Evolutionary conservation across 2,888 invertebrate genomes (phyloP), one percentile per base, ranked within the genome.

Genomic region (Xestia xanthographa): DNA sequence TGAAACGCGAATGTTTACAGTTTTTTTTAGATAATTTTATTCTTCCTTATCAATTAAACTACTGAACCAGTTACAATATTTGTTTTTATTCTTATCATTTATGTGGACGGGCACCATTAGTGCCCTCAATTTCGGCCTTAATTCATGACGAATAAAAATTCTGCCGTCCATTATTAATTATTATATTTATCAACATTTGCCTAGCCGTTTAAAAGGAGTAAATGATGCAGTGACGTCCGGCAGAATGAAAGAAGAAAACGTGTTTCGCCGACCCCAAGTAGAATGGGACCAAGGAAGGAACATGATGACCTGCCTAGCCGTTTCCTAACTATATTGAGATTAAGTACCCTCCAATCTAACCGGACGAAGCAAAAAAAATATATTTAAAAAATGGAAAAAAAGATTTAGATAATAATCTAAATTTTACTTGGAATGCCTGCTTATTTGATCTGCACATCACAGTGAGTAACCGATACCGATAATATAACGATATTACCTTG

Each of bases 81-180:
- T 72, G 48, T 56, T 80, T 56, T 41, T 43, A 43, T 56, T 72
- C 34, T 72, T 77, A 77, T 80, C 56, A 6, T 77, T 22, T n/a
- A 5, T 9, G 41, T 22, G 20, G 62, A 77, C 26, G 11, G 4
- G 60, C 41, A 48, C 41, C 17, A 17, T 34, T 17, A n/a, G 1
- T 48, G 48, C n/a, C 48, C 20, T 41, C 9, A 58, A 62, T 43
- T 41, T 48, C 50, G 34, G n/a, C 41, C 41, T 48, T 48, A 76
- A 29, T 53, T 53, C 11, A 11, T 12, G n/a, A n/a, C 1, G n/a
- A 53, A 53, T n/a, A n/a, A 53, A 53, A 53, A 4, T n/a, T 53
- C n/a, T 22, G n/a, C n/a, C 11, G 12, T 53, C 5, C 12, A n/a
- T 53, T 53, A 5, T 50, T 22, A 50, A n/a, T n/a, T n/a, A n/a